These are phyloP conservation scores for Antedon mediterranea DNA, from an alignment of 53 echinoderm and acorn worm genomes.

Conservation along the genomic window DNA sequence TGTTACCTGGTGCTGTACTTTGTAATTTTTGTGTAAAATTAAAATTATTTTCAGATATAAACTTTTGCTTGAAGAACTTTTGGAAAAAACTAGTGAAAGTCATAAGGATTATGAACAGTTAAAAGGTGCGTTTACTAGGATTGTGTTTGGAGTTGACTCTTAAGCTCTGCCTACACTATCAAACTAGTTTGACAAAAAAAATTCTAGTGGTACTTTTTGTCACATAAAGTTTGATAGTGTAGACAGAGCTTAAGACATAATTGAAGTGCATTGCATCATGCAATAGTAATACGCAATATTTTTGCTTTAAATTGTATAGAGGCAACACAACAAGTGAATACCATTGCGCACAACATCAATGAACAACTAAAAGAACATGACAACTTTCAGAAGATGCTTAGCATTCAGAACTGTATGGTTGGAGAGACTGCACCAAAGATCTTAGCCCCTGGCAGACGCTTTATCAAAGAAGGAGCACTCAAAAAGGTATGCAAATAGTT, in stretches of 20 bases:
- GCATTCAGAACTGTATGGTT: constrained; percentile 54
- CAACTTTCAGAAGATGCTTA: constrained; percentile 90
- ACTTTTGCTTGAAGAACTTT: constrained; percentile 61
- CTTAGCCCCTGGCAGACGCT: constrained; percentile 58
- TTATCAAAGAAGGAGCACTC: constrained; percentile 67
- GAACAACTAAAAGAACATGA: constrained; percentile 84
- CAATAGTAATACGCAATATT: too few relatives aligned
- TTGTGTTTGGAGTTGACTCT: too few relatives aligned
- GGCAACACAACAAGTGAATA: constrained; percentile 44
- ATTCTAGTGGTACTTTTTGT: too few relatives aligned
- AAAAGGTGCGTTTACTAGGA: constrained; percentile 55
- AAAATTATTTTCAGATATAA: constrained; percentile 76
- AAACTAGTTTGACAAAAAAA: too few relatives aligned
- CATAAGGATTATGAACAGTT: constrained; percentile 60
- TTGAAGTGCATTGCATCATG: too few relatives aligned
- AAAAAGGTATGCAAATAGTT: constrained; percentile 50
- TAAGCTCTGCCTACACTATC: too few relatives aligned
- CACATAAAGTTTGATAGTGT: too few relatives aligned
- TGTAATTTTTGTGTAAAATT: too few relatives aligned
- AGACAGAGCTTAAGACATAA: too few relatives aligned
- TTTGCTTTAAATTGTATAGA: too few relatives aligned
- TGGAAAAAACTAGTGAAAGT: constrained; percentile 43
- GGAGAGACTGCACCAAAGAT: constrained; percentile 57
- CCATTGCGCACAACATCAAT: constrained; percentile 68
- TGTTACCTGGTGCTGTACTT: too few relatives aligned